Evolutionary conservation across 2,888 invertebrate genomes (phyloP).

Genomic region (Aphodius sticticus): DNA sequence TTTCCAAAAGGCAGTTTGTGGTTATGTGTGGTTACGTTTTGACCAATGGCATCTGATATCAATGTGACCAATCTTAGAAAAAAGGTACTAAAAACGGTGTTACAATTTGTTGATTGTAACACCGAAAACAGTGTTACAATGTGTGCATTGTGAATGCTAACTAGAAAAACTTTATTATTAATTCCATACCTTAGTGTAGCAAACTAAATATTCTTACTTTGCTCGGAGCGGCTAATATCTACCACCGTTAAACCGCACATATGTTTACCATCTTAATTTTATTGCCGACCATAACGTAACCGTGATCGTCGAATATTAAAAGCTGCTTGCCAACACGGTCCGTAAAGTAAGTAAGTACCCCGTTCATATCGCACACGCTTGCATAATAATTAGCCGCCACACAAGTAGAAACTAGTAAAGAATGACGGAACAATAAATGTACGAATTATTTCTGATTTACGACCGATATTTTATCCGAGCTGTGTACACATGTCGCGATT

Average conservation of each 20-base stretch:
- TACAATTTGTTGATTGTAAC: too few relatives aligned
- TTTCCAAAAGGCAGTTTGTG: too few relatives aligned
- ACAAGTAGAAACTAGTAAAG: conserved; percentile 4
- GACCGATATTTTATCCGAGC: neutral
- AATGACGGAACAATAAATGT: conserved; percentile 4
- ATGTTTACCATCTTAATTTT: neutral
- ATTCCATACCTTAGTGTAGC: too few relatives aligned
- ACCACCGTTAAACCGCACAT: neutral
- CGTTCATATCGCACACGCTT: neutral
- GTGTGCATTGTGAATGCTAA: too few relatives aligned
- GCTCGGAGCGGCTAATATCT: neutral
- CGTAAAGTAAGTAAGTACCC: neutral
- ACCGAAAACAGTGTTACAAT: too few relatives aligned
- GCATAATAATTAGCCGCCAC: conserved; percentile 4
- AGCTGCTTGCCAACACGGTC: neutral
- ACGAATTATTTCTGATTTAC: conserved; percentile 4
- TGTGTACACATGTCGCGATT: neutral
- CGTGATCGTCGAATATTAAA: neutral
- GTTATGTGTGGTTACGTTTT: too few relatives aligned
- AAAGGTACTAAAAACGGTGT: too few relatives aligned
- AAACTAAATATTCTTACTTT: too few relatives aligned
- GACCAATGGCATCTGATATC: too few relatives aligned
- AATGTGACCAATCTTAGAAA: too few relatives aligned
- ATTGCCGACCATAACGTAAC: neutral
- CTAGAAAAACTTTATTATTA: too few relatives aligned